These are phyloP conservation scores for Epinotia nisella DNA, from an alignment of 2,888 invertebrate species.

Conservation along the genomic window DNA sequence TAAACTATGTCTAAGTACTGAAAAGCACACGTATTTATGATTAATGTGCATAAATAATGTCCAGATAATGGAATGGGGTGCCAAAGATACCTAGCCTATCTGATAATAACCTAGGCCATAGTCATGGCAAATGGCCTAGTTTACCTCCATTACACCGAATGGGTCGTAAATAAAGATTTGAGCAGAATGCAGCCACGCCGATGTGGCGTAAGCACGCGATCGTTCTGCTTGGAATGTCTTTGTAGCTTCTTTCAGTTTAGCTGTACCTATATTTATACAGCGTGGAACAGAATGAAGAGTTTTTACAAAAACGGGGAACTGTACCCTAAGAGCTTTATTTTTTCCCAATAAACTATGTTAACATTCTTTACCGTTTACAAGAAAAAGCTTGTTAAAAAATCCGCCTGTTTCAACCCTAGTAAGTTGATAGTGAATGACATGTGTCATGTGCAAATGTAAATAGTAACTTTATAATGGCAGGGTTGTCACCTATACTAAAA, in stretches of 20 bases:
- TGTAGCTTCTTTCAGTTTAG: conserved; percentile 10
- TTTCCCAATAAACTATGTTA: too few species aligned
- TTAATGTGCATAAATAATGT: background rate
- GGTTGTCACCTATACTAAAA: too few species aligned
- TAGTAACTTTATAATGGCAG: too few species aligned
- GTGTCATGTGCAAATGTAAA: too few species aligned
- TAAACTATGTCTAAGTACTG: background rate
- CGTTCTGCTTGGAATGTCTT: background rate
- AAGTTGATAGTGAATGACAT: too few species aligned
- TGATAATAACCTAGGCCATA: conserved; percentile 8
- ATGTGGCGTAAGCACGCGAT: conserved; percentile 16
- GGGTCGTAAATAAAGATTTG: conserved; percentile 20
- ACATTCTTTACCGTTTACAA: too few species aligned
- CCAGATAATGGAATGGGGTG: conserved; percentile 1
- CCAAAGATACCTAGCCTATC: conserved; percentile 1
- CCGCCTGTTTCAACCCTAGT: too few species aligned
- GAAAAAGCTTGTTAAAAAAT: too few species aligned
- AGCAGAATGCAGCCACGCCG: conserved; percentile 19
- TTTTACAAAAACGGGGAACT: too few species aligned
- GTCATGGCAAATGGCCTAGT: conserved; percentile 14
- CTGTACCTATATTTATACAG: too few species aligned
- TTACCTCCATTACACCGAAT: conserved; percentile 8
- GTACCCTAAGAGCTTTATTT: too few species aligned
- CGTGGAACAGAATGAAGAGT: too few species aligned
- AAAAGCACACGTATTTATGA: background rate